Percentiles rank a stretch among this genome's conserved stretches.
Conservation (phyloP, 2,113 vertebrate species). For the Mus musculus region GRCm39 chr3:38996001-38996500, state of each 20-base stretch:
- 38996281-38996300: slow-evolving; percentile 45
- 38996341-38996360: slow-evolving; percentile 81
- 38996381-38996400: slow-evolving; percentile 79
- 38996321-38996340: slow-evolving; percentile 75
- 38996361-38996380: slow-evolving; percentile 79
- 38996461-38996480: neutral
- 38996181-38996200: neutral
- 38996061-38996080: neutral
- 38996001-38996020: neutral
- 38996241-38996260: slow-evolving; percentile 80
- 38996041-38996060: too few species aligned
- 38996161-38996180: slow-evolving; percentile 39
- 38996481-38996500: neutral
- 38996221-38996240: slow-evolving; percentile 70
- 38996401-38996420: slow-evolving; percentile 86
- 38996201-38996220: slow-evolving; percentile 55
- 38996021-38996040: neutral
- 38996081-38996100: neutral
- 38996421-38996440: slow-evolving; percentile 81
- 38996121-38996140: slow-evolving; percentile 27
- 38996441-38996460: slow-evolving; percentile 80
- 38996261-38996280: slow-evolving; percentile 57
- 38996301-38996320: slow-evolving; percentile 64
- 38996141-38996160: neutral
- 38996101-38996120: neutral